These are phyloP conservation scores for Dendrolimus kikuchii DNA, from an alignment of 1,140 invertebrate species.

Conservation along the genomic window DNA sequence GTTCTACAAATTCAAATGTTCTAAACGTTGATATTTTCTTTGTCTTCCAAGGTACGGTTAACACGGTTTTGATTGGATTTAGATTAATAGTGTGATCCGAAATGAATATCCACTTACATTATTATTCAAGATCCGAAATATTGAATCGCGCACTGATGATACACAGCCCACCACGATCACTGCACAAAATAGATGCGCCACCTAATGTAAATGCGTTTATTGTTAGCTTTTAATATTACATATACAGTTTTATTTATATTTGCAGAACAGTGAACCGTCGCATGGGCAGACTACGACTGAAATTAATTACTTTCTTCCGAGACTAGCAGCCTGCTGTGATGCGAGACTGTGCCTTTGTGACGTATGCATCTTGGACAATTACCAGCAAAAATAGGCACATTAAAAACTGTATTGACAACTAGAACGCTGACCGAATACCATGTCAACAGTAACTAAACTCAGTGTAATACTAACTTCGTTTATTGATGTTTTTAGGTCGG, in stretches of 20 bases:
- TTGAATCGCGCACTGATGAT: no score
- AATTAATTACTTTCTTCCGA: constrained; percentile 52
- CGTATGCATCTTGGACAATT: constrained; percentile 56
- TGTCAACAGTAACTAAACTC: constrained; percentile 45
- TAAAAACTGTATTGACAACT: constrained; percentile 54
- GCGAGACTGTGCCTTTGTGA: constrained; percentile 35
- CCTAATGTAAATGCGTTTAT: constrained; percentile 30
- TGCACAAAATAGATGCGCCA: constrained; percentile 14
- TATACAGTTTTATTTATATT: constrained; percentile 47
- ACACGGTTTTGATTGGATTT: no score
- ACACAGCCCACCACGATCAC: background rate
- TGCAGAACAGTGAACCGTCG: constrained; percentile 38
- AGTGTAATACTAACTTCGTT: background rate
- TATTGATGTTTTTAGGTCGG: background rate
- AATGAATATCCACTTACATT: no score
- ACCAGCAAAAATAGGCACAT: constrained; percentile 62
- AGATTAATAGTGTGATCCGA: no score
- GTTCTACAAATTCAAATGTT: no score
- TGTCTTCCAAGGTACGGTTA: no score
- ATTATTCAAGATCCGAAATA: no score
- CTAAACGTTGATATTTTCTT: no score
- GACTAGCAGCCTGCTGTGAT: constrained; percentile 25
- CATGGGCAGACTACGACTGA: constrained; percentile 50
- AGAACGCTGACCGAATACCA: constrained; percentile 56
- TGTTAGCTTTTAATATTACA: constrained; percentile 34